Base-by-base conservation (phyloP, 2,888 invertebrate genomes). In the Macrophya annulata region DNA sequence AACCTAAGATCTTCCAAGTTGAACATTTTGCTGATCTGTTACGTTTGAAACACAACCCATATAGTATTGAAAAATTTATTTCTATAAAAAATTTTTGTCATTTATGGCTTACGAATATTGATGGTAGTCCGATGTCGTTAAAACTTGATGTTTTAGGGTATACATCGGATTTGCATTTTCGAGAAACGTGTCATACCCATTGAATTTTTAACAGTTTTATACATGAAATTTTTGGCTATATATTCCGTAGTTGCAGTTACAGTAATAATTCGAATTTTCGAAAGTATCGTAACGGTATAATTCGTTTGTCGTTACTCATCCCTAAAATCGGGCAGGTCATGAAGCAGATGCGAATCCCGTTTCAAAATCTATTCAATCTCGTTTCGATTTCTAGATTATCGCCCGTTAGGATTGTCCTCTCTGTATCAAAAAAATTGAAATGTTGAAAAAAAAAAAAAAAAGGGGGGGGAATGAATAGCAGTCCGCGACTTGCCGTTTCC, bases 151-250 rank as follows among this genome's bases (percentile, higher is more conserved):
- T 48, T 77, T 37, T 15, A 31, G 72, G 72, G 72, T 43, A 31
- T 31, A 51, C 25, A n/a, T 55, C 31, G 51, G 51, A 77, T 77
- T 77, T 77, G 77, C 77, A 77, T 77, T 77, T 77, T 55, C 51
- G 37, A 77, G 43, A 77, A 77, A 48, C 48, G 31, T 55, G 51
- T 31, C 48, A 55, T 55, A 15, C 68, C 37, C 51, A 55, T 51
- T 15, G 25, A 77, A 77, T 37, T 17, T 51, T 77, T 55, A 51
- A 55, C 31, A 55, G 55, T 55, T 77, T 77, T 37, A 21, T n/a
- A 31, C 37, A 31, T 31, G 55, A 77, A 77, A 77, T 55, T 9
- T 37, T 48, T 45, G 48, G 45, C n/a, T 40, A 76, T 21, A 25
- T 5, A n/a, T 21, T 15, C 17, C 21, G 72, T 1, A 8, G 72